phyloP scores from a whole-genome alignment of 2,888 invertebrate species.

The Ctena decussata region DNA sequence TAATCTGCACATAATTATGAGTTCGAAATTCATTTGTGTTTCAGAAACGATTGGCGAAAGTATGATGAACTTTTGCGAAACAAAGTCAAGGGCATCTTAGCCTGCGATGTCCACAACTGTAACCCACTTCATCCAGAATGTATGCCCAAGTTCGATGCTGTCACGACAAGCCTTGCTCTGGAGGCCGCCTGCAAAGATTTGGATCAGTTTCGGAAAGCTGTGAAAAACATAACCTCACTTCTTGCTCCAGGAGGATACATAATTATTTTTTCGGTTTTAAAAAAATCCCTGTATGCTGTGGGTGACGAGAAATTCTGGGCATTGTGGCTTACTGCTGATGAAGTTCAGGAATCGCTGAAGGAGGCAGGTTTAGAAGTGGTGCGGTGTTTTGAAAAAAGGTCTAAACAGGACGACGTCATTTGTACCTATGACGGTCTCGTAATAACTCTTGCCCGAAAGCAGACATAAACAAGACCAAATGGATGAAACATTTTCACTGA shows the following conservation, averaged over 20 bases:
- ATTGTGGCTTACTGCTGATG: no score
- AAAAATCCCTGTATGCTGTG: background rate
- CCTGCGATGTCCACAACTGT: background rate
- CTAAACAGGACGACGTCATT: no score
- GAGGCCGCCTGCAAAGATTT: background rate
- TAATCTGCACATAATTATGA: no score
- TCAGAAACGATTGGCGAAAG: background rate
- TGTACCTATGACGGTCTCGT: no score
- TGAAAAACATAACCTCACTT: background rate
- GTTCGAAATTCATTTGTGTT: no score
- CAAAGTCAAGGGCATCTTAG: background rate
- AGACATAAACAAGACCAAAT: no score
- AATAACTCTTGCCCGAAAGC: no score
- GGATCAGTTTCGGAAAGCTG: background rate
- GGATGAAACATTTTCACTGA: no score
- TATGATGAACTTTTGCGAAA: background rate
- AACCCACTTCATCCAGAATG: background rate
- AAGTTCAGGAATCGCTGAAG: no score
- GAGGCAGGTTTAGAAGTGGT: no score
- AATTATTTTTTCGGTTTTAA: background rate
- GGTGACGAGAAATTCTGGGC: background rate
- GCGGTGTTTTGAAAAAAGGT: no score
- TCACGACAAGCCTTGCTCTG: background rate
- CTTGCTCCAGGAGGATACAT: background rate
- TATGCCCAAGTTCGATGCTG: background rate